Base-by-base conservation (phyloP, 1,140 invertebrate species). In the Mactra quadrangularis region DNA sequence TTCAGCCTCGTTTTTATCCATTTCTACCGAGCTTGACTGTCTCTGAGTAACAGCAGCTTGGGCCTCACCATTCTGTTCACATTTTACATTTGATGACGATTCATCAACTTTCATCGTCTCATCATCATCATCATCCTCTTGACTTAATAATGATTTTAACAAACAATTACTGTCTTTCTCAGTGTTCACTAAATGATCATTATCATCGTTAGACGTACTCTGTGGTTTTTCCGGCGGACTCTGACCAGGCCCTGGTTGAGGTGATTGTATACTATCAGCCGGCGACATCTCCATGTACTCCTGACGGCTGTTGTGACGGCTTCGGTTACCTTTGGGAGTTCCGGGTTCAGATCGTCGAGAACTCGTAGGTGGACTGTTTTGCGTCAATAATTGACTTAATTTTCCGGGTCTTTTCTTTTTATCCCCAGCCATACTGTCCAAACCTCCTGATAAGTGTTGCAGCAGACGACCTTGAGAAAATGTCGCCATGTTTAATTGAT, bases 71-170 rank as follows among this genome's bases (percentile, higher is more conserved):
- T 35, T 52, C 71, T 68, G 88, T 64, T 72, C 86, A 31, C 7
- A 59, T 50, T 83, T 88, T 33, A 72, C 82, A n/a, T n/a, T n/a
- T 11, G 68, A 81, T 76, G 50, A 25, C 74, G 76, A n/a, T 71
- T 62, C 29, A 29, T 81, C 82, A 50, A 83, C 72, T 31, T 85
- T 77, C 62, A 33, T 68, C 3, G 53, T 50, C 11, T 84, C 87
- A 1, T 62, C 60, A 15, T 90, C 86, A 15, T 91, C 93, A 15
- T 41, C 38, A 74, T 97, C 97, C 84, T 98, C 97, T 88, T 96
- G 95, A 91, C 97, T 96, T 53, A 97, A 93, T 89, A 97, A 92
- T 74, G 95, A 95, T 91, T 97, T 97, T 53, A 97, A 92, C 89
- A 97, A 96, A 83, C 92, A 91, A 91, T 95, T 94, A 88, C 84